A percentile compares a stretch with the other conserved stretches of the same genome.
These are phyloP conservation scores for Metaphire vulgaris DNA, from an alignment of 1,140 invertebrate species.

Conservation along the genomic window DNA sequence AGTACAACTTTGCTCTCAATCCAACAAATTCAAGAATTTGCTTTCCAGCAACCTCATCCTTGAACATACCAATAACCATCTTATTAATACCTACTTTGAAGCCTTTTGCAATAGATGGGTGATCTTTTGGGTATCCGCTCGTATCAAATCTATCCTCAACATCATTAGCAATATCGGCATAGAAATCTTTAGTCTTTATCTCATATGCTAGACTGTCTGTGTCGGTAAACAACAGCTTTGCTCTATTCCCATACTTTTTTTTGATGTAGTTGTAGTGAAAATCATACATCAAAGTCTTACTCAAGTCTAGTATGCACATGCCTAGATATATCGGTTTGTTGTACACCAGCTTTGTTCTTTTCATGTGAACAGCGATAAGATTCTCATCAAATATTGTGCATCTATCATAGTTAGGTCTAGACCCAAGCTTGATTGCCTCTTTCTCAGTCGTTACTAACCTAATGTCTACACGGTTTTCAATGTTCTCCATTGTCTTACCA, in stretches of 20 bases:
- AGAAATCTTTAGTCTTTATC: constrained; percentile 2
- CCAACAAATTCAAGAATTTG: constrained; percentile 50
- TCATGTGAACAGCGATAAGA: constrained; percentile 32
- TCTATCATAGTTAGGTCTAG: constrained; percentile 44
- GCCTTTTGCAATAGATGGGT: constrained; percentile 28
- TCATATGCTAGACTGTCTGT: constrained; percentile 50
- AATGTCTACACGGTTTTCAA: neutral
- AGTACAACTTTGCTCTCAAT: constrained; percentile 52
- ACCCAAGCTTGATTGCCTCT: constrained; percentile 15
- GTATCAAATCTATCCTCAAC: constrained; percentile 30
- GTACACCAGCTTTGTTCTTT: constrained; percentile 33
- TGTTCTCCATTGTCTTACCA: constrained; percentile 17
- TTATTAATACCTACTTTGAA: constrained; percentile 43
- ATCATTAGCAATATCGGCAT: too few relatives aligned
- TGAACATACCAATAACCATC: constrained; percentile 55
- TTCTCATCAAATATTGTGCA: constrained; percentile 42
- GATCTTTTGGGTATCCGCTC: constrained; percentile 33
- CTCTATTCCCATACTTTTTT: constrained; percentile 39
- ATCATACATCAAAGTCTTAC: constrained; percentile 40
- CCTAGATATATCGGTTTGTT: constrained; percentile 37
- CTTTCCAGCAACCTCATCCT: constrained; percentile 52
- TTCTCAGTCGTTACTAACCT: neutral
- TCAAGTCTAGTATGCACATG: constrained; percentile 34
- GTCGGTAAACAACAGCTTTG: constrained; percentile 48
- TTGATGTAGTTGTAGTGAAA: constrained; percentile 43